phyloP scores from a whole-genome alignment of 64 coral and sea anemone species.

The Dendrophyllia cribrosa region DNA sequence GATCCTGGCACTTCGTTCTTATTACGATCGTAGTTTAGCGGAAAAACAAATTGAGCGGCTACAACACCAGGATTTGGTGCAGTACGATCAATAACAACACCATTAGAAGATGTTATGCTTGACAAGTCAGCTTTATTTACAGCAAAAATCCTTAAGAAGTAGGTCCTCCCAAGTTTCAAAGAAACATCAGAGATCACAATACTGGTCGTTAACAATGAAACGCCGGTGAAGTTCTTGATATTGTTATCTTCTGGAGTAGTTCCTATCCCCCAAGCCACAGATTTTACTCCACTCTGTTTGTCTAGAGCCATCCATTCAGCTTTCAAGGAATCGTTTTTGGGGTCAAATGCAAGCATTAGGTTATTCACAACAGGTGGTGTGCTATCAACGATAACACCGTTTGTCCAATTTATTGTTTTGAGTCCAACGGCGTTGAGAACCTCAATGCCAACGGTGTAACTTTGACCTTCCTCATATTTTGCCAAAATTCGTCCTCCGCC shows the following conservation, averaged over 20 bases:
- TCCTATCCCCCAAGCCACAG: constrained; percentile 77
- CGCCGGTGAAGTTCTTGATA: constrained; percentile 57
- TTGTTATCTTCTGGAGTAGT: constrained; percentile 73
- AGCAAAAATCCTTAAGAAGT: constrained; percentile 73
- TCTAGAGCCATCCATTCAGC: constrained; percentile 78
- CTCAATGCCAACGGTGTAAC: constrained; percentile 80
- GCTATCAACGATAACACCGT: constrained; percentile 82
- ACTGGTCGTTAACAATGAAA: background rate
- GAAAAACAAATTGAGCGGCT: constrained; percentile 87
- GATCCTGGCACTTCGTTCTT: constrained; percentile 80
- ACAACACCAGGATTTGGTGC: constrained; percentile 73
- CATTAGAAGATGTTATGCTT: constrained; percentile 81
- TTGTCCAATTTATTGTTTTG: constrained; percentile 73
- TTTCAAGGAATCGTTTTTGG: constrained; percentile 53
- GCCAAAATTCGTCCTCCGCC: constrained; percentile 70
- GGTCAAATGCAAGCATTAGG: constrained; percentile 65
- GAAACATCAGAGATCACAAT: constrained; percentile 46
- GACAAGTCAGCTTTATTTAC: constrained; percentile 79
- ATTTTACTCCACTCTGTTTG: constrained; percentile 71
- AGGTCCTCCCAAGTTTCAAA: constrained; percentile 78
- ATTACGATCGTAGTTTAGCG: constrained; percentile 84
- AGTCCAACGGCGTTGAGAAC: constrained; percentile 82
- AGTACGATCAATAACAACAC: constrained; percentile 90
- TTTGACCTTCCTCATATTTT: constrained; percentile 72
- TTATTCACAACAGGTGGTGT: constrained; percentile 84